Percentiles rank a stretch among this genome's conserved stretches.
Conservation (phyloP, 2,113 vertebrate genomes). For the Talpa occidentalis region DNA sequence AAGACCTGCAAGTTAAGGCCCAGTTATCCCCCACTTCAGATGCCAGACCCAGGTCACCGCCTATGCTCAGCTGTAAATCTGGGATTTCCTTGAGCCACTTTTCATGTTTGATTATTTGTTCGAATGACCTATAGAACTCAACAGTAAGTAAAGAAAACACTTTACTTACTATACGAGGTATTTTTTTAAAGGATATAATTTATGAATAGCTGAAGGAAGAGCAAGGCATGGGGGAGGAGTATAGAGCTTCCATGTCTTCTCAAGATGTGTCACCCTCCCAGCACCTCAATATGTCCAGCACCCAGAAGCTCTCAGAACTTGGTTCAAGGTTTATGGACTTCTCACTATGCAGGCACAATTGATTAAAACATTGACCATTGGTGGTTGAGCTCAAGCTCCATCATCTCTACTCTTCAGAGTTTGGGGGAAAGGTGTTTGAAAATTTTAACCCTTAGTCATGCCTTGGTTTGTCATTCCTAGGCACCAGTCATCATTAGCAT, state of each 20-base stretch:
- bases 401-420: neutral
- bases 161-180: neutral
- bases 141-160: neutral
- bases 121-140: neutral
- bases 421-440: neutral
- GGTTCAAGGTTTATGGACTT: neutral
- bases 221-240: neutral
- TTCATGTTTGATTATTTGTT: neutral
- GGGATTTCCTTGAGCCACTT: neutral
- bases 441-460: neutral
- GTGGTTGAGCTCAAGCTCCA: neutral
- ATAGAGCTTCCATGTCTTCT: neutral
- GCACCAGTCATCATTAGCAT: neutral
- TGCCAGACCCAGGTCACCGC: fast-evolving
- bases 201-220: neutral
- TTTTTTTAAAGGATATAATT: neutral
- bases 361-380: neutral
- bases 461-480: neutral
- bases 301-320: neutral
- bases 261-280: fast-evolving
- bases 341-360: neutral
- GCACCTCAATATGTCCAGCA: neutral
- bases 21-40: neutral
- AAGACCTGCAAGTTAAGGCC: neutral
- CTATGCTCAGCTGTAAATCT: neutral